Conservation (phyloP, 2,797 vertebrate genomes). For the Gouania willdenowi region DNA sequence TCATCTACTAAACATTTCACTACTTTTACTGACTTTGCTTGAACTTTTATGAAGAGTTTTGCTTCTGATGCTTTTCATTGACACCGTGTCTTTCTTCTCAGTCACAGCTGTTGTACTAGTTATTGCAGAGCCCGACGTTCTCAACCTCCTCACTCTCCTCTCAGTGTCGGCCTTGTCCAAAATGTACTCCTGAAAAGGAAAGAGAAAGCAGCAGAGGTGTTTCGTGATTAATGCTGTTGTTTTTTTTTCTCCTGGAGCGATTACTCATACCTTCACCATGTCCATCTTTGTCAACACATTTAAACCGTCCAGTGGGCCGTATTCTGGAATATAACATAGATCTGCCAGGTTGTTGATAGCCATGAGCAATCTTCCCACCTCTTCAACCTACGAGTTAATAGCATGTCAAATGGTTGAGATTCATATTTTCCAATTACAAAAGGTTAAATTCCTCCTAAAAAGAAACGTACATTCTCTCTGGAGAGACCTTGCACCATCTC, state of each 20-base stretch:
- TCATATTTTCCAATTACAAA: background rate
- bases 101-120: conserved; percentile 28
- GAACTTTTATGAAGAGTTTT: conserved; percentile 58
- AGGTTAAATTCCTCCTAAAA: background rate
- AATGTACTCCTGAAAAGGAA: conserved; percentile 71
- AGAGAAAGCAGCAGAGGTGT: background rate
- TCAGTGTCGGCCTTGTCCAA: conserved; percentile 66
- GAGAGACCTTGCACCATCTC: conserved; percentile 57
- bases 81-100: conserved; percentile 32
- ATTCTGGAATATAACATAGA: conserved; percentile 67
- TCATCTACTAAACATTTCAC: conserved; percentile 34
- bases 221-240: too few species aligned
- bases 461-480: conserved; percentile 64
- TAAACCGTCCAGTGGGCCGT: conserved; percentile 52
- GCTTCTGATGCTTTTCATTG: conserved; percentile 40
- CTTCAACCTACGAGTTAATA: too few species aligned
- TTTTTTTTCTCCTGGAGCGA: background rate
- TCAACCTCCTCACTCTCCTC: conserved; percentile 46
- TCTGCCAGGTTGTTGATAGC: conserved; percentile 70
- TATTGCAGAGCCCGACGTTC: conserved; percentile 29
- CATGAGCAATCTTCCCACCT: conserved; percentile 60
- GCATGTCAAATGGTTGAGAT: too few species aligned
- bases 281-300: conserved; percentile 64
- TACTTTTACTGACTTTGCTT: conserved; percentile 60
- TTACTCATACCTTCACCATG: conserved; percentile 80